Evolutionary conservation across 2,888 invertebrate species (phyloP).

Genomic region (Metellina segmentata): DNA sequence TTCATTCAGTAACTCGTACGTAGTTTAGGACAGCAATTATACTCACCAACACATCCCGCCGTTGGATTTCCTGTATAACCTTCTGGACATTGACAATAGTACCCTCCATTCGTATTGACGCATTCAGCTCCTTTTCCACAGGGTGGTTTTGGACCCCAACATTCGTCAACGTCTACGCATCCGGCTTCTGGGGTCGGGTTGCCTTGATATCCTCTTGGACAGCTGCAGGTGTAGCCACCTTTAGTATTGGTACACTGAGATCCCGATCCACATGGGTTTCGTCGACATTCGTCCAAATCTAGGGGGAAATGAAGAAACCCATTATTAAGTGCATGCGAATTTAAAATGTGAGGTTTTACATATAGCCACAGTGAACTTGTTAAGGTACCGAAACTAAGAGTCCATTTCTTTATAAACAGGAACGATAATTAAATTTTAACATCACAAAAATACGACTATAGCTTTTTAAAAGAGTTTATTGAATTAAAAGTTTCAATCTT

Average conservation of each 20-base stretch:
- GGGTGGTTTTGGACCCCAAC: conserved; percentile 81
- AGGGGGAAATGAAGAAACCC: too few relatives aligned
- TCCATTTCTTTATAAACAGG: neutral
- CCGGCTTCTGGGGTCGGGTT: conserved; percentile 80
- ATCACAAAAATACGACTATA: neutral
- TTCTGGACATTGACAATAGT: conserved; percentile 89
- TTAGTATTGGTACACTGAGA: conserved; percentile 90
- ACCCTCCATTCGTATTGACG: conserved; percentile 89
- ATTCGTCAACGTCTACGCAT: conserved; percentile 84
- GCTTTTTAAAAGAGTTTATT: too few relatives aligned
- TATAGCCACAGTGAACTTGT: too few relatives aligned
- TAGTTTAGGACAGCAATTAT: neutral
- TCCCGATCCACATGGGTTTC: conserved; percentile 88
- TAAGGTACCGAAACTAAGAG: too few relatives aligned
- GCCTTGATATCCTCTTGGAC: conserved; percentile 85
- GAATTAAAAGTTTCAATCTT: too few relatives aligned
- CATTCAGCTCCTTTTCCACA: conserved; percentile 92
- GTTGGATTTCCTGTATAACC: conserved; percentile 89
- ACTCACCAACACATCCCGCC: conserved; percentile 81
- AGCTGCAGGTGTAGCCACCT: conserved; percentile 90
- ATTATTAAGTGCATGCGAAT: too few relatives aligned
- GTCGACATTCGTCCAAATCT: conserved; percentile 79
- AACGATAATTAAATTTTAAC: neutral
- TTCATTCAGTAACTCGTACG: too few relatives aligned
- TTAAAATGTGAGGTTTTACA: too few relatives aligned